These are phyloP conservation scores for Monochamus alternatus DNA, from an alignment of 2,888 invertebrate species.

Conservation along the genomic window DNA sequence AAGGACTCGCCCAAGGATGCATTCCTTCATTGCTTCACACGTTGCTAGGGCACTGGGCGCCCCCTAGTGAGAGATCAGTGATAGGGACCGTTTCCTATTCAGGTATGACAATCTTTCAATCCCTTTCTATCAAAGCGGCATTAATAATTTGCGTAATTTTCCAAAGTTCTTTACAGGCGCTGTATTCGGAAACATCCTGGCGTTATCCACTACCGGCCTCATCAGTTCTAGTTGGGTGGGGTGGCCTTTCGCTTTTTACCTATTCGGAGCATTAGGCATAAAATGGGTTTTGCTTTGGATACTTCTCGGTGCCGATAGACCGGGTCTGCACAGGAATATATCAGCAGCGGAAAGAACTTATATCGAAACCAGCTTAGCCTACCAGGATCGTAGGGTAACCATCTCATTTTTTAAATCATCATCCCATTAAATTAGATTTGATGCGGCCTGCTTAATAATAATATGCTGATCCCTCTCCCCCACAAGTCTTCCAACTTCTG, in stretches of 20 bases:
- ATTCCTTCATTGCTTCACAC: constrained; percentile 82
- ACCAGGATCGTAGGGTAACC: constrained; percentile 71
- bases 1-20: constrained; percentile 84
- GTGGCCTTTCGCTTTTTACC: constrained; percentile 87
- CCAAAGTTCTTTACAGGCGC: constrained; percentile 73
- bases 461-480: no score
- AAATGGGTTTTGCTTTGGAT: constrained; percentile 77
- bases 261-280: constrained; percentile 78
- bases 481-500: no score
- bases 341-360: constrained; percentile 77
- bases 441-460: no score
- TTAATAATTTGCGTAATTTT: not conserved
- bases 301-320: constrained; percentile 79
- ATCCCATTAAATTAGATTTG: no score
- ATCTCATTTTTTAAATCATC: constrained; percentile 65
- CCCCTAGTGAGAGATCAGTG: constrained; percentile 79
- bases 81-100: constrained; percentile 71
- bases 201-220: constrained; percentile 83
- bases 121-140: no score
- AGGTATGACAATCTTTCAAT: constrained; percentile 71
- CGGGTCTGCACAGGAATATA: constrained; percentile 76
- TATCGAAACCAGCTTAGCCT: constrained; percentile 72
- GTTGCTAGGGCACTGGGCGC: constrained; percentile 83
- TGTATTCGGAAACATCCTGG: constrained; percentile 85
- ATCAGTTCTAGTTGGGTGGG: constrained; percentile 80